A percentile compares a stretch with the other conserved stretches of the same genome.
These are phyloP conservation scores for Heteromyza rotundicornis DNA, from an alignment of 2,888 invertebrate genomes.

Conservation along the genomic window DNA sequence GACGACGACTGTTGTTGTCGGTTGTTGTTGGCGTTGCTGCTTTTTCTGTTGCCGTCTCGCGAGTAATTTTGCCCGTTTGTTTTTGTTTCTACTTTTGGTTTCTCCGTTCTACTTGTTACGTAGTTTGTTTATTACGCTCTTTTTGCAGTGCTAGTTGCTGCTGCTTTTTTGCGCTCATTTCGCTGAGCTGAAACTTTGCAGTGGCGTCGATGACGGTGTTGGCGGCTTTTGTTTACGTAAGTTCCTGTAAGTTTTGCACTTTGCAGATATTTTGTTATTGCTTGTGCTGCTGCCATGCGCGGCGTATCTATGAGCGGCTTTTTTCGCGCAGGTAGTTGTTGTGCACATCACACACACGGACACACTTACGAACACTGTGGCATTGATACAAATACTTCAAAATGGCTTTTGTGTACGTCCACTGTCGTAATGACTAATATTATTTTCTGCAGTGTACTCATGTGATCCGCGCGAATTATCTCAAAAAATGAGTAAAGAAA, in stretches of 20 bases:
- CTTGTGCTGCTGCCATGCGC: background rate
- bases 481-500: background rate
- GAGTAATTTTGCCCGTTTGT: constrained; percentile 4
- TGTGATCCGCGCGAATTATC: too few species aligned
- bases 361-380: background rate
- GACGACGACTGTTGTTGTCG: background rate
- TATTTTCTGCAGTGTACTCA: too few species aligned
- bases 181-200: background rate
- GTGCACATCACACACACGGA: background rate
- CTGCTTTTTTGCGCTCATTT: background rate
- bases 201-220: too few species aligned
- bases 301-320: constrained; percentile 7
- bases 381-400: too few species aligned
- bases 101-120: background rate
- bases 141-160: background rate
- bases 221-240: background rate
- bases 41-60: background rate
- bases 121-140: background rate
- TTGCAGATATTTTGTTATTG: background rate
- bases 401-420: too few species aligned
- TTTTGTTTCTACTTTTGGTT: constrained; percentile 8
- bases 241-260: background rate
- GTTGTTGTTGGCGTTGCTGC: background rate
- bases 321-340: background rate
- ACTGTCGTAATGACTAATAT: too few species aligned